These are phyloP conservation scores for Solenopsis invicta DNA, from an alignment of 1,140 invertebrate genomes.

Conservation along the genomic window DNA sequence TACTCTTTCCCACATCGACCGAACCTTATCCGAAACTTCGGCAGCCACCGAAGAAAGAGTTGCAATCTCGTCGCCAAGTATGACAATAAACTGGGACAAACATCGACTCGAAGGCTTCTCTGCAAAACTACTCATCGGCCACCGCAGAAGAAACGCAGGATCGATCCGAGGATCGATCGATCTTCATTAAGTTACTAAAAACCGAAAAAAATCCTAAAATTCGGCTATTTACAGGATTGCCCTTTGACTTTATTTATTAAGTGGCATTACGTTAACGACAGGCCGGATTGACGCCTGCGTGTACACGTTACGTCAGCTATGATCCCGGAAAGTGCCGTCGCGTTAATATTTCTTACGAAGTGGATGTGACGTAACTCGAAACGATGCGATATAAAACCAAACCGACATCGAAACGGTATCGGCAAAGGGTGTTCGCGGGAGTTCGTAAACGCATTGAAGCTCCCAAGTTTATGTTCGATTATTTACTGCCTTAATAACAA, in stretches of 20 bases:
- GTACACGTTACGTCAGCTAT: conserved; percentile 52
- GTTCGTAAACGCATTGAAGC: conserved; percentile 1
- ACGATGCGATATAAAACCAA: conserved; percentile 11
- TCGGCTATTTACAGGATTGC: too few species aligned
- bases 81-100: conserved; percentile 57
- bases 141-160: conserved; percentile 12
- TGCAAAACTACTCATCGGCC: conserved; percentile 29
- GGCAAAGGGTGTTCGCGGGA: not conserved
- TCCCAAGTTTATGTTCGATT: conserved; percentile 31
- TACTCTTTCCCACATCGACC: conserved; percentile 18
- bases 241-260: not conserved
- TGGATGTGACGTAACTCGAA: not conserved
- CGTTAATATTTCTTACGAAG: conserved; percentile 27
- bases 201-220: too few species aligned
- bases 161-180: conserved; percentile 7
- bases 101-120: conserved; percentile 18
- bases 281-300: conserved; percentile 44
- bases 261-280: conserved; percentile 30
- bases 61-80: conserved; percentile 46
- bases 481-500: conserved; percentile 34
- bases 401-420: not conserved
- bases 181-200: not conserved
- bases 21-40: conserved; percentile 45
- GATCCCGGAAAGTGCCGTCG: conserved; percentile 47
- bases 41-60: not conserved